Percentiles rank a stretch among this genome's conserved stretches.
phyloP scores from a whole-genome alignment of 2,113 vertebrate genomes.

The Helogale parvula region DNA sequence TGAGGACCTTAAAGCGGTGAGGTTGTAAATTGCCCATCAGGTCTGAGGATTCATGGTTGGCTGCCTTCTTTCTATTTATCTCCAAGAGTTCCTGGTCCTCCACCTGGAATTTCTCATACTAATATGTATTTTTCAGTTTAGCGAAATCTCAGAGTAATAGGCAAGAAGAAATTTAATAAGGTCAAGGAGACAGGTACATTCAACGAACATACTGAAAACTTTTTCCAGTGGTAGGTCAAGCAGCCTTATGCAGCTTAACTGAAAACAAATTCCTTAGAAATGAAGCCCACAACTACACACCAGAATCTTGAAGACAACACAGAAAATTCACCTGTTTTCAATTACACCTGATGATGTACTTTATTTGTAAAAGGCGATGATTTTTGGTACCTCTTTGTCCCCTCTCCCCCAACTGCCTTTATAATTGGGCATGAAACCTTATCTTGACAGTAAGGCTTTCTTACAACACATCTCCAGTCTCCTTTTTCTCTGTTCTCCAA shows the following conservation, averaged over 20 bases:
- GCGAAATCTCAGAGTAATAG: constrained; percentile 10
- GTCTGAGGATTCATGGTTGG: neutral
- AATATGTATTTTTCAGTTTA: constrained; percentile 31
- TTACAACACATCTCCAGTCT: neutral
- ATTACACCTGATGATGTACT: neutral
- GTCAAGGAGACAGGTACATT: neutral
- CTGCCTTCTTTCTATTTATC: constrained; percentile 38
- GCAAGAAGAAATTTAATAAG: constrained; percentile 36
- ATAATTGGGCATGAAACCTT: neutral
- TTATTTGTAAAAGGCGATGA: neutral
- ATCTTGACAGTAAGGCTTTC: neutral
- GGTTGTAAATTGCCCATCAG: constrained; percentile 11
- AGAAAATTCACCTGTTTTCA: constrained; percentile 31
- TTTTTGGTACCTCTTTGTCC: neutral
- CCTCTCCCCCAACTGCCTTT: neutral
- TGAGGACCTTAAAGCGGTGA: neutral
- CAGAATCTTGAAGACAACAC: neutral
- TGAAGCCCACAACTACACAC: neutral
- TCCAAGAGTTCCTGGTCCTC: neutral
- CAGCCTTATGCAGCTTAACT: neutral
- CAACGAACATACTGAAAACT: constrained; percentile 28
- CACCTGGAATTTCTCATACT: neutral
- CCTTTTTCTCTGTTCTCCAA: neutral
- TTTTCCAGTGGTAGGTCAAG: neutral
- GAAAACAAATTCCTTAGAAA: constrained; percentile 56